Evolutionary conservation across 2,888 invertebrate genomes (phyloP), one percentile per base, ranked within the genome.

Genomic region (Drosophila gaucha): DNA sequence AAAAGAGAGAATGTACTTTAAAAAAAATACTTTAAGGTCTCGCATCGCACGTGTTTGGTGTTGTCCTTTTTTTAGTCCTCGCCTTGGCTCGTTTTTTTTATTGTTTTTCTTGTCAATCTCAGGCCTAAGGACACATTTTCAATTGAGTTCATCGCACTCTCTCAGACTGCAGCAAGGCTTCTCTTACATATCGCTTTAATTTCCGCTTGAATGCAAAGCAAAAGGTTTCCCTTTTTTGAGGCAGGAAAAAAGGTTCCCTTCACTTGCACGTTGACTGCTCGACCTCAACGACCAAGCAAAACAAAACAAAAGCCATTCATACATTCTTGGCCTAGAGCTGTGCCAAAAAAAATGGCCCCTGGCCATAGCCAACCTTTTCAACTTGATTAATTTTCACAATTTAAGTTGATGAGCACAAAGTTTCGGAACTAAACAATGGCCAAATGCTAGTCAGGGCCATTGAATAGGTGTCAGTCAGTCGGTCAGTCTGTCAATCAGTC

Each of bases 321-420:
- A 57, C 30, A 69, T 39, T 49, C 56, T 43, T 51, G 35, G 50
- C 60, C 65, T 49, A 20, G 22, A 24, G 24, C 47, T 80, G 69
- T 73, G 77, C 77, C 14, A 39, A 28, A 59, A 73, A 54, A 47
- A 47, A 8, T 30, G 46, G n/a, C 46, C 20, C 20, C 20, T 28
- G 50, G 69, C 63, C 63, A 47, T 41, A 57, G 43, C 31, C 64
- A 74, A 86, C 80, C 80, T 89, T 87, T 86, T 88, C 73, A 76
- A 83, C 85, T 83, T 88, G 87, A 89, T 90, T 88, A 85, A 90
- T 85, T 90, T 80, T 90, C 78, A 78, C 74, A 78, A 80, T 84
- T 85, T 86, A 72, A 77, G 65, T 79, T 80, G 78, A 87, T 83
- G 83, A 85, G 82, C 74, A 66, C 49, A 43, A 55, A 64, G 67